Conservation (phyloP, 2,113 vertebrate genomes). For the Lathamus discolor region DNA sequence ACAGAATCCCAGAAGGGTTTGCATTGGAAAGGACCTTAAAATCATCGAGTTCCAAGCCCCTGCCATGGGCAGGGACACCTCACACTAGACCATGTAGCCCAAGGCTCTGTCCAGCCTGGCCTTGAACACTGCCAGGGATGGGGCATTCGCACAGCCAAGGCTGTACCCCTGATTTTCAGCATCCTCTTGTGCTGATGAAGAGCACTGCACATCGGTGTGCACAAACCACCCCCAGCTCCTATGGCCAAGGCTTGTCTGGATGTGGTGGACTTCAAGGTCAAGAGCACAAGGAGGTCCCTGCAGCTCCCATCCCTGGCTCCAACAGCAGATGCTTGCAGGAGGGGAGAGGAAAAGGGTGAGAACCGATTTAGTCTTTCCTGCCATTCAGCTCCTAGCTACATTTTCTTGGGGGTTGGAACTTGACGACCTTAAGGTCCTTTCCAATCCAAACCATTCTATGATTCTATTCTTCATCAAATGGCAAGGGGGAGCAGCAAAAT, state of each 20-base stretch:
- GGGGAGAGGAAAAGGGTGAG: background rate
- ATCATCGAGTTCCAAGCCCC: background rate
- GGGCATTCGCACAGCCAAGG: background rate
- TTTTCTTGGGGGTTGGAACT: background rate
- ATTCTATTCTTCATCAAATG: background rate
- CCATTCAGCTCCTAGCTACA: background rate
- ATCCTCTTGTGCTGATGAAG: background rate
- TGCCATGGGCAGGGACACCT: background rate
- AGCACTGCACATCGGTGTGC: accelerated
- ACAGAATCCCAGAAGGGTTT: background rate
- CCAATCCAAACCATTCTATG: background rate
- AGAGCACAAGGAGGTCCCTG: background rate
- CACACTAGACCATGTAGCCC: background rate
- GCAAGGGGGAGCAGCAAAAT: background rate
- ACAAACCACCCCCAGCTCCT: background rate
- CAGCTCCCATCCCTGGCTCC: background rate
- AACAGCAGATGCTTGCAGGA: background rate
- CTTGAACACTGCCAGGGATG: background rate
- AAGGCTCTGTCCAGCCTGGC: background rate
- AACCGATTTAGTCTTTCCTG: background rate
- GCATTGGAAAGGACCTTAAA: background rate
- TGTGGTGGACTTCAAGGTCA: background rate
- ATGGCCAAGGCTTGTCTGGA: background rate
- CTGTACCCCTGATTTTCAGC: background rate
- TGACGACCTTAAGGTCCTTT: background rate